These are phyloP conservation scores for Anadara kagoshimensis DNA, from an alignment of 1,140 invertebrate species.

Conservation along the genomic window DNA sequence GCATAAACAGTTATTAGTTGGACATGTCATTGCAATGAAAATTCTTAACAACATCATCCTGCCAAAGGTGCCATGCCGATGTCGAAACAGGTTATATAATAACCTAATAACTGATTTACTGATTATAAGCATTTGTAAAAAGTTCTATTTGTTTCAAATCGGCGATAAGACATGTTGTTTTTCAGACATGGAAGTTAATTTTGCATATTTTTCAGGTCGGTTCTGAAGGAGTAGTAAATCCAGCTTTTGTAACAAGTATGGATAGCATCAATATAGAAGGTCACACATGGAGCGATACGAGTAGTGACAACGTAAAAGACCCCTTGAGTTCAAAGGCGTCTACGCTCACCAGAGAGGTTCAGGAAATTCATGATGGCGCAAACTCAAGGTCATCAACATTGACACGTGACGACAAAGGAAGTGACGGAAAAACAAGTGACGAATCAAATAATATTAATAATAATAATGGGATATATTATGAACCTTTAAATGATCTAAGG, in stretches of 20 bases:
- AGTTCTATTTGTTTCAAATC: too few species aligned
- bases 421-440: constrained; percentile 19
- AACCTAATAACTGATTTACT: too few species aligned
- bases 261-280: constrained; percentile 39
- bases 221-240: constrained; percentile 49
- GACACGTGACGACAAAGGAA: constrained; percentile 22
- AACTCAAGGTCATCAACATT: constrained; percentile 14
- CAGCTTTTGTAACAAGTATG: constrained; percentile 42
- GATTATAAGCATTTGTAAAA: too few species aligned
- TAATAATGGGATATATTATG: not conserved
- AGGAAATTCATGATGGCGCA: constrained; percentile 12
- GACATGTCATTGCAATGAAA: too few species aligned
- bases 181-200: too few species aligned
- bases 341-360: constrained; percentile 31
- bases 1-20: too few species aligned
- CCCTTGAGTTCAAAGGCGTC: constrained; percentile 33
- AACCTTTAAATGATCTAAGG: not conserved
- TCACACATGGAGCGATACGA: constrained; percentile 44
- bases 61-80: too few species aligned
- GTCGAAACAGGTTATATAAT: too few species aligned
- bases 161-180: too few species aligned
- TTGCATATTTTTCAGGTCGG: constrained; percentile 11
- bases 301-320: constrained; percentile 53
- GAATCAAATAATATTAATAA: not conserved
- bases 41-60: too few species aligned